Evolutionary conservation across 2,888 invertebrate species (phyloP).

Genomic region (Elegia similella): DNA sequence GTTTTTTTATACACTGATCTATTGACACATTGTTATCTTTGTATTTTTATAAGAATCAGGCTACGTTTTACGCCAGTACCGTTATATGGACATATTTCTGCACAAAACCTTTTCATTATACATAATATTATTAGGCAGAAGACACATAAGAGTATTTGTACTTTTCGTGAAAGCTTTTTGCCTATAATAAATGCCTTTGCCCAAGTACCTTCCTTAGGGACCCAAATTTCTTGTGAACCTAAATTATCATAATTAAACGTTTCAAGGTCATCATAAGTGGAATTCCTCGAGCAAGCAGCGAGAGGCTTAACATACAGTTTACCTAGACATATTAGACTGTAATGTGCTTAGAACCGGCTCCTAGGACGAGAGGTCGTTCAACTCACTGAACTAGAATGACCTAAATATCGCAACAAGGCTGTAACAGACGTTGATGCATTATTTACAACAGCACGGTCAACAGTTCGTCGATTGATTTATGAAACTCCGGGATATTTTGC

Average conservation of each 20-base stretch:
- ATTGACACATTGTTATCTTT: no score
- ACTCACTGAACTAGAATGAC: conserved; percentile 69
- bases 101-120: no score
- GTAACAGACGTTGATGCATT: conserved; percentile 38
- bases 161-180: no score
- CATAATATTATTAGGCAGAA: background rate
- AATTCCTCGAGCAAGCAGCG: background rate
- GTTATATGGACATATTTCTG: no score
- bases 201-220: background rate
- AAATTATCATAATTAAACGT: background rate
- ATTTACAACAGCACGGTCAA: conserved; percentile 14
- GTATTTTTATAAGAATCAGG: no score
- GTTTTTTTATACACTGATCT: no score
- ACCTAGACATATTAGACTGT: conserved; percentile 32
- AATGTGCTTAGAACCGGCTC: conserved; percentile 47
- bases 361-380: conserved; percentile 63
- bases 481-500: background rate
- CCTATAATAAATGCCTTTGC: no score
- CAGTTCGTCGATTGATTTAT: conserved; percentile 1
- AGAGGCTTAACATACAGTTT: conserved; percentile 8
- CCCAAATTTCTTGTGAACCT: background rate
- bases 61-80: no score
- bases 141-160: no score
- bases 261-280: background rate
- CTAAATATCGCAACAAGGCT: conserved; percentile 61